Evolutionary conservation across 1,140 invertebrate genomes (phyloP).

Genomic region (Diplogasteroides magnus): DNA sequence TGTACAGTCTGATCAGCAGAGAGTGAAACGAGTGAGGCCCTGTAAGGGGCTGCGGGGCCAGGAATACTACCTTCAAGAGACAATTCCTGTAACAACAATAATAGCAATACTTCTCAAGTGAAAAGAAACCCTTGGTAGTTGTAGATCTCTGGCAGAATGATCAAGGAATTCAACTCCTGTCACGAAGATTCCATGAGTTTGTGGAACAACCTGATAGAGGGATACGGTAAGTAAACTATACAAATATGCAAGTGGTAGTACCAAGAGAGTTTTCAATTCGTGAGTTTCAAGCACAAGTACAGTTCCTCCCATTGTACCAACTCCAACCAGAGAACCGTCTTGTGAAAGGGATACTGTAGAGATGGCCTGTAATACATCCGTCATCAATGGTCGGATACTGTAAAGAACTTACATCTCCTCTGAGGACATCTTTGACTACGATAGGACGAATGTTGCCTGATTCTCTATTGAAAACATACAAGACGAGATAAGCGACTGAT

Average conservation of each 20-base stretch:
- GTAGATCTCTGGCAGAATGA: slow-evolving; percentile 1
- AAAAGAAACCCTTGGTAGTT: neutral
- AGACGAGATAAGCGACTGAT: slow-evolving; percentile 10
- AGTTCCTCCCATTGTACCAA: slow-evolving; percentile 57
- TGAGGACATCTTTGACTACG: slow-evolving; percentile 3
- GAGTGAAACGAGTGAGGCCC: slow-evolving; percentile 13
- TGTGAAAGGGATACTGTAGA: slow-evolving; percentile 18
- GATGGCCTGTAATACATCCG: slow-evolving; percentile 26
- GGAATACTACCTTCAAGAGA: neutral
- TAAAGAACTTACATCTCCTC: slow-evolving; percentile 14
- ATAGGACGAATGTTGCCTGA: slow-evolving; percentile 8
- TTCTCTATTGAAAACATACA: slow-evolving; percentile 19
- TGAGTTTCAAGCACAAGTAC: slow-evolving; percentile 52
- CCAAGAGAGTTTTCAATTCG: slow-evolving; percentile 33
- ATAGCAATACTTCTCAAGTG: too few species aligned
- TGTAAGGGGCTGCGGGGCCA: slow-evolving; percentile 1
- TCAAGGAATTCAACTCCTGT: slow-evolving; percentile 57
- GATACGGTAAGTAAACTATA: too few species aligned
- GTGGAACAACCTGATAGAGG: too few species aligned
- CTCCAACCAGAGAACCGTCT: slow-evolving; percentile 37
- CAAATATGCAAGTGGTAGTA: too few species aligned
- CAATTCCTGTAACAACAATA: neutral
- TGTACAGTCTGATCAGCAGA: slow-evolving; percentile 21
- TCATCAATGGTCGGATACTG: neutral
- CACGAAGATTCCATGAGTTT: slow-evolving; percentile 58